Evolutionary conservation across 2,797 vertebrate genomes (phyloP).

Genomic region (Nannoperca australis): DNA sequence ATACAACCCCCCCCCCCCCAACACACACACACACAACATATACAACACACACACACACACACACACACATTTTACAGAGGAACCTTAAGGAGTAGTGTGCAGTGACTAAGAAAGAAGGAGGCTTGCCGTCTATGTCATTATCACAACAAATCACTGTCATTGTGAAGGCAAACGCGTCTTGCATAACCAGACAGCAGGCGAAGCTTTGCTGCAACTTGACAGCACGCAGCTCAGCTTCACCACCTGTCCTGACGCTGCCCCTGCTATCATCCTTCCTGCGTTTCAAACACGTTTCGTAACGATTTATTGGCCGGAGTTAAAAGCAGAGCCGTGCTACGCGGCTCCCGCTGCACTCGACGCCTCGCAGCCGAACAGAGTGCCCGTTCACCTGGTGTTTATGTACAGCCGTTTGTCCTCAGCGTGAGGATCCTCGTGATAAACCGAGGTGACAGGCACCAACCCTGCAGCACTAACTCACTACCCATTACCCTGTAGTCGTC

Average conservation of each 20-base stretch:
- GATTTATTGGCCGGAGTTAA: conserved; percentile 67
- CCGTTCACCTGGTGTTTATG: conserved; percentile 67
- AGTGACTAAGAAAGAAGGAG: conserved; percentile 45
- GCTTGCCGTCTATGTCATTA: conserved; percentile 55
- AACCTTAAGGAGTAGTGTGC: conserved; percentile 38
- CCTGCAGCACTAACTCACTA: conserved; percentile 68
- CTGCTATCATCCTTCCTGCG: conserved; percentile 39
- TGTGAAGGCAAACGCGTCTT: conserved; percentile 41
- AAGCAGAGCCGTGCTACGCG: conserved; percentile 49
- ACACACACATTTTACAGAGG: conserved; percentile 26
- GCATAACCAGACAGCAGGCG: conserved; percentile 53
- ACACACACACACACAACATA: not conserved
- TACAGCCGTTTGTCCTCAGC: conserved; percentile 66
- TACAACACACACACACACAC: conserved; percentile 13
- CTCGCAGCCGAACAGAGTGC: conserved; percentile 63
- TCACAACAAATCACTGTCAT: conserved; percentile 63
- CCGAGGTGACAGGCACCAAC: conserved; percentile 66
- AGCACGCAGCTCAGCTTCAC: conserved; percentile 21
- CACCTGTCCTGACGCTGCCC: conserved; percentile 50
- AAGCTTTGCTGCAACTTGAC: conserved; percentile 25
- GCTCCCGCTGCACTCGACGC: conserved; percentile 51
- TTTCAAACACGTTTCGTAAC: conserved; percentile 71
- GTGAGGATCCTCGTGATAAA: conserved; percentile 73
- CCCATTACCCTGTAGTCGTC: conserved; percentile 58
- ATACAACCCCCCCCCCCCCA: conserved; percentile 24